These are phyloP conservation scores for Notodonta dromedarius DNA, from an alignment of 2,888 invertebrate genomes.

Conservation along the genomic window DNA sequence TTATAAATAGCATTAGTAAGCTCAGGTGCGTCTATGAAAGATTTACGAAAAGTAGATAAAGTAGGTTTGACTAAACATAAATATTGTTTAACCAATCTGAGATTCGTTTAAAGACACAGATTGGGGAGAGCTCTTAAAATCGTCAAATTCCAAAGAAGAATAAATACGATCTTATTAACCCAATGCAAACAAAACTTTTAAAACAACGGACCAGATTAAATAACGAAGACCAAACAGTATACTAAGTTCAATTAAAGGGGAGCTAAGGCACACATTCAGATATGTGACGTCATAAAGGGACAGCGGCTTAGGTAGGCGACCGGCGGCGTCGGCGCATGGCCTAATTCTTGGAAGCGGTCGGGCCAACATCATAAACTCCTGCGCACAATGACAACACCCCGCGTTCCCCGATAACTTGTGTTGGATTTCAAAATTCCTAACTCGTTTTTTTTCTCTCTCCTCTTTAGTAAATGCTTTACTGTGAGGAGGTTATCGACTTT, in stretches of 20 bases:
- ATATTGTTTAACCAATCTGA: no score
- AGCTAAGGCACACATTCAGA: slow-evolving; percentile 52
- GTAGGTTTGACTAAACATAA: no score
- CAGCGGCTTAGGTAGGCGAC: slow-evolving; percentile 56
- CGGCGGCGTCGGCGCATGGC: slow-evolving; percentile 31
- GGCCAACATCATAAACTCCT: slow-evolving; percentile 61
- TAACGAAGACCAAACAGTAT: slow-evolving; percentile 54
- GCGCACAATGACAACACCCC: slow-evolving; percentile 60
- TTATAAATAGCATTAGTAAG: no score
- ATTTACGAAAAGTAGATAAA: no score
- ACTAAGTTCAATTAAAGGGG: slow-evolving; percentile 58
- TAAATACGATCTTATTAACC: neutral
- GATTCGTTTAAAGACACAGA: neutral
- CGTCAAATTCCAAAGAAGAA: slow-evolving; percentile 2
- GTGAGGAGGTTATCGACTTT: slow-evolving; percentile 42
- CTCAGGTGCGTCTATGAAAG: no score
- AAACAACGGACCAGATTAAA: slow-evolving; percentile 44
- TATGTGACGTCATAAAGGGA: slow-evolving; percentile 69
- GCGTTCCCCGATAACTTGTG: slow-evolving; percentile 43
- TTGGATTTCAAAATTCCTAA: slow-evolving; percentile 52
- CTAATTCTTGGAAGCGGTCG: slow-evolving; percentile 62
- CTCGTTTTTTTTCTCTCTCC: slow-evolving; percentile 36
- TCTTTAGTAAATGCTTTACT: slow-evolving; percentile 42
- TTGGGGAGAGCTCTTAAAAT: neutral
- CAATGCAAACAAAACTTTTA: slow-evolving; percentile 21